A percentile compares a stretch with the other conserved stretches of the same genome.
Conservation (phyloP, 1,140 invertebrate species). For the Pogonus chalceus region DNA sequence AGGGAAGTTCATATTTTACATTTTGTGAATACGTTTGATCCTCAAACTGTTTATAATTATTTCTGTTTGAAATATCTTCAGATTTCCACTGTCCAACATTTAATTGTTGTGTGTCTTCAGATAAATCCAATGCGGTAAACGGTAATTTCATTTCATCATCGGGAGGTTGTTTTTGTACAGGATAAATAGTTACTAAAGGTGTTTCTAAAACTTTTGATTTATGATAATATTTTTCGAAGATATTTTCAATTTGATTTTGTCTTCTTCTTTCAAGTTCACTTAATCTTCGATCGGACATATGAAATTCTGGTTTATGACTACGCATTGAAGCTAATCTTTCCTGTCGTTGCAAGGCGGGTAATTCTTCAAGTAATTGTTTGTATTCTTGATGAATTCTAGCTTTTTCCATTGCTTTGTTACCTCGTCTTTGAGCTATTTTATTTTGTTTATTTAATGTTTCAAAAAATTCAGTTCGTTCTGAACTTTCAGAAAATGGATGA, state of each 20-base stretch:
- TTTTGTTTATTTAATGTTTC: conserved; percentile 21
- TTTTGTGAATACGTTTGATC: background rate
- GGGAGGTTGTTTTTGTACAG: background rate
- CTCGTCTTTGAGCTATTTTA: conserved; percentile 32
- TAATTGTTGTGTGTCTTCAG: background rate
- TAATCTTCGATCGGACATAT: conserved; percentile 27
- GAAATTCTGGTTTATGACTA: conserved; percentile 26
- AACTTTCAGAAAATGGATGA: conserved; percentile 13
- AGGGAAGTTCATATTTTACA: too few relatives aligned
- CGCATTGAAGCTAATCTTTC: conserved; percentile 26
- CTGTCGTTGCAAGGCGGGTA: conserved; percentile 32
- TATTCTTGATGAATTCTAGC: conserved; percentile 40
- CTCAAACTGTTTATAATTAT: background rate
- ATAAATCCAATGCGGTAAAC: background rate
- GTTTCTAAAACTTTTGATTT: conserved; percentile 11
- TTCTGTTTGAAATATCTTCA: background rate
- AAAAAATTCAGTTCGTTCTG: conserved; percentile 19
- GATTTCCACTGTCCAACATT: background rate
- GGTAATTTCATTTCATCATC: background rate
- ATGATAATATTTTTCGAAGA: conserved; percentile 25
- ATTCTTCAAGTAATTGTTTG: conserved; percentile 35
- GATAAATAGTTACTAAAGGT: background rate
- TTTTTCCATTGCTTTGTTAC: conserved; percentile 37
- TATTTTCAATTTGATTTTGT: conserved; percentile 28
- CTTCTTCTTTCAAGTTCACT: conserved; percentile 22